A percentile compares a stretch with the other conserved stretches of the same genome.
Conservation (phyloP, 2,888 invertebrate genomes). For the Andrena bicolor region DNA sequence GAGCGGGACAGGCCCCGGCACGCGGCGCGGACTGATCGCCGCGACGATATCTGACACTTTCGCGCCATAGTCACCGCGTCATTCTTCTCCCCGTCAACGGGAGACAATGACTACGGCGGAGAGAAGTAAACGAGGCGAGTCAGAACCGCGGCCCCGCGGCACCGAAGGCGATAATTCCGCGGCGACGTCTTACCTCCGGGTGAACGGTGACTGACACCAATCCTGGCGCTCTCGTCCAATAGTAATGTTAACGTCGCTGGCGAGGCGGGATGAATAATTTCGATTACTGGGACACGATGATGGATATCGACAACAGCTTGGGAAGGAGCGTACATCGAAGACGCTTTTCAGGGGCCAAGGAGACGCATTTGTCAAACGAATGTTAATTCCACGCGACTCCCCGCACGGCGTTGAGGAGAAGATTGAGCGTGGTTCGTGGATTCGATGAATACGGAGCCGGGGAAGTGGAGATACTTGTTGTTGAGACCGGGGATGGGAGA, state of each 20-base stretch:
- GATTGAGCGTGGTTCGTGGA: slow-evolving; percentile 33
- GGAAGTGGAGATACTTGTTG: slow-evolving; percentile 14
- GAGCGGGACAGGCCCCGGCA: slow-evolving; percentile 51
- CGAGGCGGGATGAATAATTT: slow-evolving; percentile 2
- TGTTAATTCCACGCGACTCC: slow-evolving; percentile 39
- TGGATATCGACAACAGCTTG: slow-evolving; percentile 34
- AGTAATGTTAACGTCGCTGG: slow-evolving; percentile 7
- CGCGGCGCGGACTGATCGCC: slow-evolving; percentile 62
- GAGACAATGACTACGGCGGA: slow-evolving; percentile 28
- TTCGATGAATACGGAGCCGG: slow-evolving; percentile 54
- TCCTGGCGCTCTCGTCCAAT: neutral
- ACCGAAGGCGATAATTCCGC: neutral
- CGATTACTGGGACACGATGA: slow-evolving; percentile 35
- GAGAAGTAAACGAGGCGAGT: neutral
- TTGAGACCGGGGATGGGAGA: neutral
- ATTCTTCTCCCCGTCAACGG: slow-evolving; percentile 53
- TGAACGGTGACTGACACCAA: neutral
- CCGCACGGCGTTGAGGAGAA: slow-evolving; percentile 9
- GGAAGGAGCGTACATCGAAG: slow-evolving; percentile 30
- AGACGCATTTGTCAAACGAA: slow-evolving; percentile 41
- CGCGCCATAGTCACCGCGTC: slow-evolving; percentile 51
- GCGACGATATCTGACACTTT: slow-evolving; percentile 68
- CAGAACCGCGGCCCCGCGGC: neutral
- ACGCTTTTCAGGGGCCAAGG: neutral
- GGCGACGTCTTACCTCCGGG: neutral